Percentiles rank a stretch among this genome's conserved stretches.
Evolutionary conservation across 1,140 invertebrate species (phyloP).

Genomic region (Dolichoris vasculosae): DNA sequence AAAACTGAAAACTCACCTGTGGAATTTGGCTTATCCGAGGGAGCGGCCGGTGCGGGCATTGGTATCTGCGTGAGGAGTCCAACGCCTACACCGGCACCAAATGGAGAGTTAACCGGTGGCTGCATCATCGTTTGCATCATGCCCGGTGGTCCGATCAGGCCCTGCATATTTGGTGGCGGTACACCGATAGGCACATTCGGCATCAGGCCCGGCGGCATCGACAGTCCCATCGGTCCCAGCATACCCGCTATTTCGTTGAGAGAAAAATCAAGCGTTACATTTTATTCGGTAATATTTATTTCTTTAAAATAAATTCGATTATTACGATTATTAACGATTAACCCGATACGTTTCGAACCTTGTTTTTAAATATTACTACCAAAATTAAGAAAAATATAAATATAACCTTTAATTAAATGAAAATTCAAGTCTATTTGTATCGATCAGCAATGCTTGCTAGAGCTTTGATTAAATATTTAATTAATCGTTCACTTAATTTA

Average conservation of each 20-base stretch:
- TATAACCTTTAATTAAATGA: too few relatives aligned
- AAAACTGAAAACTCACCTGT: conserved; percentile 60
- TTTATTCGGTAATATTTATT: neutral
- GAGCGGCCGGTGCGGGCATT: conserved; percentile 70
- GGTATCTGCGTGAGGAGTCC: conserved; percentile 72
- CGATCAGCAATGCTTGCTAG: too few relatives aligned
- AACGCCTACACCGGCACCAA: conserved; percentile 70
- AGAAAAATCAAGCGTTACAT: neutral
- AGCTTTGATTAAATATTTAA: too few relatives aligned
- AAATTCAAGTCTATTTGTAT: too few relatives aligned
- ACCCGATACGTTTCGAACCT: too few relatives aligned
- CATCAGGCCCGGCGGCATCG: conserved; percentile 76
- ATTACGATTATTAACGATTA: too few relatives aligned
- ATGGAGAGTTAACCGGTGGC: conserved; percentile 71
- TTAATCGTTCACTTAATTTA: too few relatives aligned
- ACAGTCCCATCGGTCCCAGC: conserved; percentile 73
- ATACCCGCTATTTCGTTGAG: conserved; percentile 63
- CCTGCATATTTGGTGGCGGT: conserved; percentile 79
- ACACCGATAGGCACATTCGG: conserved; percentile 78
- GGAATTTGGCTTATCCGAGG: conserved; percentile 71
- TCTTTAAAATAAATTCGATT: too few relatives aligned
- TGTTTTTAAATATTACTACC: too few relatives aligned
- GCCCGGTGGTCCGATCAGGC: conserved; percentile 72
- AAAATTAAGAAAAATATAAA: too few relatives aligned
- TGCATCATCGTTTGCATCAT: conserved; percentile 76